Percentiles rank a stretch among this genome's conserved stretches.
These are phyloP conservation scores for Trichogramma evanescens DNA, from an alignment of 2,888 invertebrate genomes.

Conservation along the genomic window DNA sequence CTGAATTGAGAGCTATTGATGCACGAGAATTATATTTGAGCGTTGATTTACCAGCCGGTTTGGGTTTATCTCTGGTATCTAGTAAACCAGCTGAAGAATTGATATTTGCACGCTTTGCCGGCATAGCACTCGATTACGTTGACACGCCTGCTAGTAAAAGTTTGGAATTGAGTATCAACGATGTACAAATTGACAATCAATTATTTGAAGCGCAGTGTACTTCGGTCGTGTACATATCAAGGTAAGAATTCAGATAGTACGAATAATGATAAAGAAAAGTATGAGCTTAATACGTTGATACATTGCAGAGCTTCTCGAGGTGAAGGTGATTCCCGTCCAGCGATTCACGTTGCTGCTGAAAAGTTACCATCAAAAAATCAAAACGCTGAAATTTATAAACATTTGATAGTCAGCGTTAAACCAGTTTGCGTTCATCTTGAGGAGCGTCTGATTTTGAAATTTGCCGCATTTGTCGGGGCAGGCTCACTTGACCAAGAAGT, in stretches of 20 bases:
- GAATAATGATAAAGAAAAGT: neutral
- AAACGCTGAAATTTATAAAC: constrained; percentile 84
- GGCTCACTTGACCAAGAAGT: constrained; percentile 54
- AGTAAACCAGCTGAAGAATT: constrained; percentile 73
- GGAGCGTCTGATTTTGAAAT: constrained; percentile 71
- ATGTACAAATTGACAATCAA: constrained; percentile 69
- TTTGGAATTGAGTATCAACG: constrained; percentile 65
- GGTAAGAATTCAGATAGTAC: constrained; percentile 3
- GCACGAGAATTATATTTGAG: constrained; percentile 58
- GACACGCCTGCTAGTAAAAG: constrained; percentile 50
- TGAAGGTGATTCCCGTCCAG: constrained; percentile 57
- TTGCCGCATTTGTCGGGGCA: constrained; percentile 58
- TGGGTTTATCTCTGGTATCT: constrained; percentile 74
- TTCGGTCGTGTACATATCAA: constrained; percentile 70
- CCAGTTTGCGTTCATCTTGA: constrained; percentile 82
- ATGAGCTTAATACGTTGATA: neutral
- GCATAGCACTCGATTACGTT: constrained; percentile 59
- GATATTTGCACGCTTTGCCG: constrained; percentile 64
- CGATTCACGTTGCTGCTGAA: constrained; percentile 74
- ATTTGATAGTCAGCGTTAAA: constrained; percentile 72
- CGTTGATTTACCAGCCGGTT: constrained; percentile 55
- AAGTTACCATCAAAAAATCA: constrained; percentile 58
- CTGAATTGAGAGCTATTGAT: constrained; percentile 28
- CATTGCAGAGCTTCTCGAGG: constrained; percentile 42
- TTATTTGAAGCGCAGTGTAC: constrained; percentile 78